phyloP scores from a whole-genome alignment of 1,140 invertebrate species.

The Drosophila pandora region DNA sequence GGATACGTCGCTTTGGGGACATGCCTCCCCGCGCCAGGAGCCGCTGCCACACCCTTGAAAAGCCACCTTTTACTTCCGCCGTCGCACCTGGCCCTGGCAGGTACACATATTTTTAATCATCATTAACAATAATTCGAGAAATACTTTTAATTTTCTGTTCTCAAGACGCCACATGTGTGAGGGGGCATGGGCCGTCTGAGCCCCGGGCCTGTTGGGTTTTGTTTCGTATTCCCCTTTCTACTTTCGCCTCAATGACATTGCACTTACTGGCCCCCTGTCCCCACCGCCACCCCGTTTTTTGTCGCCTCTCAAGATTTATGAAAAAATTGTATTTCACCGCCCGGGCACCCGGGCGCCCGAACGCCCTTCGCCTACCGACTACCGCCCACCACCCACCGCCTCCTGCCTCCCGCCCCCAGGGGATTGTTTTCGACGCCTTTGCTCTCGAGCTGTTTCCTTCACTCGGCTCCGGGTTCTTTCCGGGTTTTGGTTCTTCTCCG shows the following conservation, averaged over 20 bases:
- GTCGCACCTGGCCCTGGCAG: slow-evolving; percentile 34
- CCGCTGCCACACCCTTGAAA: slow-evolving; percentile 2
- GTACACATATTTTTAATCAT: slow-evolving; percentile 83
- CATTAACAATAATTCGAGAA: slow-evolving; percentile 83
- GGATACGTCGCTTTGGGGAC: slow-evolving; percentile 16
- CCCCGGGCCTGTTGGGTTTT: slow-evolving; percentile 10
- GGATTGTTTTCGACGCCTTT: slow-evolving; percentile 61
- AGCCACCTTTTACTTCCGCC: slow-evolving; percentile 22
- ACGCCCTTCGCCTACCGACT: no score
- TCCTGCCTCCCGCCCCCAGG: slow-evolving; percentile 11
- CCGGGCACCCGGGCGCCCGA: neutral
- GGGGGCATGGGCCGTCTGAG: slow-evolving; percentile 13
- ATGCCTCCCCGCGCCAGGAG: neutral
- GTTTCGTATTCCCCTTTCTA: slow-evolving; percentile 57
- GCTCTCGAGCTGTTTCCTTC: slow-evolving; percentile 19
- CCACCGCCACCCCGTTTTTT: slow-evolving; percentile 6
- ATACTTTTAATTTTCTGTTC: slow-evolving; percentile 78
- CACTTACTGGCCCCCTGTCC: slow-evolving; percentile 60
- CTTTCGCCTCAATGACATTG: slow-evolving; percentile 76
- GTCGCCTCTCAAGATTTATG: slow-evolving; percentile 68
- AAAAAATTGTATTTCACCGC: slow-evolving; percentile 47
- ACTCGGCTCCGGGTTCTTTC: slow-evolving; percentile 11
- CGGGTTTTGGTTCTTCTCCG: slow-evolving; percentile 16
- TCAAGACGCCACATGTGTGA: slow-evolving; percentile 51
- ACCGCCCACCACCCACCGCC: no score